Percentiles rank a stretch among this genome's conserved stretches.
These are phyloP conservation scores for Hypocryptadius cinnamomeus DNA, from an alignment of 2,113 vertebrate species.

Conservation along the genomic window DNA sequence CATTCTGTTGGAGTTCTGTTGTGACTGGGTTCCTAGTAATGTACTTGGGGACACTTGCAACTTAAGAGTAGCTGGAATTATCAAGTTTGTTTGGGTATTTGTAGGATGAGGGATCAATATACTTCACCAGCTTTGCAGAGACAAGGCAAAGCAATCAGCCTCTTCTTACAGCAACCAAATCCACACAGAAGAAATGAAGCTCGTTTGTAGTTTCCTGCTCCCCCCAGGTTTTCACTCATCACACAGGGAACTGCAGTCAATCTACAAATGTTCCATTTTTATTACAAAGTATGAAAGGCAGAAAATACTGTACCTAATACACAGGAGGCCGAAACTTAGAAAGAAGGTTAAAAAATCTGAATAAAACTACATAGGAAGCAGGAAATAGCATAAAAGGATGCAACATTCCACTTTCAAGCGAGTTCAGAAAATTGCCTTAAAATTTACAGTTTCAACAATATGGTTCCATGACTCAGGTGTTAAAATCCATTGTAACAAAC, in stretches of 20 bases:
- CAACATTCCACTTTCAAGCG: conserved; percentile 65
- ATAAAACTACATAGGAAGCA: conserved; percentile 64
- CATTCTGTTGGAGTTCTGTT: neutral
- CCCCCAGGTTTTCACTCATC: conserved; percentile 26
- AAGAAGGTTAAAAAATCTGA: conserved; percentile 64
- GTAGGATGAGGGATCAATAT: neutral
- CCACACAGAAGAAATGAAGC: neutral
- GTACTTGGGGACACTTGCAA: neutral
- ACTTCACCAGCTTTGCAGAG: neutral
- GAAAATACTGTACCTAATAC: conserved; percentile 77
- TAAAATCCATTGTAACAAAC: conserved; percentile 65
- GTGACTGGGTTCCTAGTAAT: neutral
- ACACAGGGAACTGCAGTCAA: conserved; percentile 65
- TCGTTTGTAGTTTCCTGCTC: neutral
- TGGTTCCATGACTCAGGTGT: conserved; percentile 60
- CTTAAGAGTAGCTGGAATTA: neutral
- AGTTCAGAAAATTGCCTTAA: conserved; percentile 57
- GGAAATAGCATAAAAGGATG: conserved; percentile 63
- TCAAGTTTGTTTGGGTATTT: neutral
- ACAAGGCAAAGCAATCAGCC: neutral
- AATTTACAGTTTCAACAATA: conserved; percentile 57
- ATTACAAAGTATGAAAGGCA: conserved; percentile 81
- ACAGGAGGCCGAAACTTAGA: conserved; percentile 72
- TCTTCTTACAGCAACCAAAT: neutral
- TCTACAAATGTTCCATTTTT: conserved; percentile 75